phyloP scores from a whole-genome alignment of 2,113 vertebrate species.

The Cromileptes altivelis region DNA sequence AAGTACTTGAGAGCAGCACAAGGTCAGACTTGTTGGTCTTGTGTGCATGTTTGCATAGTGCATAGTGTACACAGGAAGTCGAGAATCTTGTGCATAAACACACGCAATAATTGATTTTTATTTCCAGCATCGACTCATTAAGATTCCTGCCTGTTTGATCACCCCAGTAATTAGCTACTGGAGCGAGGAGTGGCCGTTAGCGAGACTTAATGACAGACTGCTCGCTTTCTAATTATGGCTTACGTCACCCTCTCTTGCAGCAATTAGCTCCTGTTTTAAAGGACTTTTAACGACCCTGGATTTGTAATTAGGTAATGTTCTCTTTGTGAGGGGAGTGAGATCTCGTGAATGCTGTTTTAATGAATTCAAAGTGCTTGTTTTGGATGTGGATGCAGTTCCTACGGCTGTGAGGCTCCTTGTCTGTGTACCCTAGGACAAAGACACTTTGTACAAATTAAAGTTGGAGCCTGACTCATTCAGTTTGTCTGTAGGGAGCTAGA shows the following conservation, averaged over 20 bases:
- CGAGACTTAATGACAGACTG: conserved; percentile 63
- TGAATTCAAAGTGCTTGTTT: conserved; percentile 64
- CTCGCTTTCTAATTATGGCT: conserved; percentile 66
- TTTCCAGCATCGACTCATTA: conserved; percentile 58
- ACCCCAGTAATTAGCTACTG: conserved; percentile 64
- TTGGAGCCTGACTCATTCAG: conserved; percentile 51
- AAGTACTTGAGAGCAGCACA: not conserved
- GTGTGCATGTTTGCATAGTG: conserved; percentile 23
- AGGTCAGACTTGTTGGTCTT: conserved; percentile 24
- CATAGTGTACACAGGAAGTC: conserved; percentile 16
- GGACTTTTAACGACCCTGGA: conserved; percentile 65
- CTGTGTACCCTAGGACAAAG: conserved; percentile 34
- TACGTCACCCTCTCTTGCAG: conserved; percentile 67
- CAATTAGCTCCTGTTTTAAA: conserved; percentile 75
- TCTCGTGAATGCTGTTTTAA: conserved; percentile 61
- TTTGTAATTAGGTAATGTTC: conserved; percentile 75
- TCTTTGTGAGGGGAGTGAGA: conserved; percentile 28
- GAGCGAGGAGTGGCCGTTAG: conserved; percentile 56
- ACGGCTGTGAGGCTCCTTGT: conserved; percentile 27
- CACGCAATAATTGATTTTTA: conserved; percentile 49
- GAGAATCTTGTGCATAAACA: conserved; percentile 9
- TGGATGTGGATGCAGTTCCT: conserved; percentile 48
- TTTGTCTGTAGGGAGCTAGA: conserved; percentile 19
- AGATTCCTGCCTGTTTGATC: conserved; percentile 64
- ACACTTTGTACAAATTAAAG: conserved; percentile 47